Evolutionary conservation across 2,888 invertebrate species (phyloP).

Genomic region (Megastigmus dorsalis): DNA sequence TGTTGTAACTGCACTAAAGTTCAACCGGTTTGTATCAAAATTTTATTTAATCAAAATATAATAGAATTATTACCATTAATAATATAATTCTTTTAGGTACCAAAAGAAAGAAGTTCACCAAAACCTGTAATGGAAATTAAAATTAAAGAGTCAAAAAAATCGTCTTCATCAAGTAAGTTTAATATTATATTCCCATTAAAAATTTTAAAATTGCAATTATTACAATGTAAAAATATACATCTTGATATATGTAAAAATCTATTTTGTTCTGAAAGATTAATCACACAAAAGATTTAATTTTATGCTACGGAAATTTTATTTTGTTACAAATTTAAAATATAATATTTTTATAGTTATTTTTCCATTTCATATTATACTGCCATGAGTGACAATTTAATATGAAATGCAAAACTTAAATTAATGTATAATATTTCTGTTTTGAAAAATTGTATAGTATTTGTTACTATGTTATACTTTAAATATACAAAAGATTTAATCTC

Average conservation of each 20-base stretch:
- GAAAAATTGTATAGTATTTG: no score
- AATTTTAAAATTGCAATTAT: no score
- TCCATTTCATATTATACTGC: neutral
- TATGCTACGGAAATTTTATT: no score
- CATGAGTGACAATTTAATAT: neutral
- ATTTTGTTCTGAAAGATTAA: no score
- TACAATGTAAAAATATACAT: no score
- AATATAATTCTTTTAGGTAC: conserved; percentile 57
- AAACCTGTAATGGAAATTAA: conserved; percentile 69
- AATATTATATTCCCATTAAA: no score
- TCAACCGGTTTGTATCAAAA: conserved; percentile 60
- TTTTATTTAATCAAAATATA: neutral
- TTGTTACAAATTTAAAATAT: neutral
- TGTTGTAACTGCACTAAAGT: conserved; percentile 76
- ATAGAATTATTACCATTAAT: neutral
- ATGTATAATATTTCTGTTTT: no score
- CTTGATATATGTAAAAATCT: no score
- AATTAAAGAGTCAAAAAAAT: conserved; percentile 70
- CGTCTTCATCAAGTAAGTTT: conserved; percentile 63
- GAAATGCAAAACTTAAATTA: neutral
- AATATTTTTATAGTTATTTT: conserved; percentile 3
- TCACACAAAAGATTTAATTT: no score
- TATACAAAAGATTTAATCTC: no score
- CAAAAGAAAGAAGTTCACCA: conserved; percentile 70
- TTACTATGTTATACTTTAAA: no score